Evolutionary conservation across 2,888 invertebrate genomes (phyloP).

Genomic region (Xylophagus ater): DNA sequence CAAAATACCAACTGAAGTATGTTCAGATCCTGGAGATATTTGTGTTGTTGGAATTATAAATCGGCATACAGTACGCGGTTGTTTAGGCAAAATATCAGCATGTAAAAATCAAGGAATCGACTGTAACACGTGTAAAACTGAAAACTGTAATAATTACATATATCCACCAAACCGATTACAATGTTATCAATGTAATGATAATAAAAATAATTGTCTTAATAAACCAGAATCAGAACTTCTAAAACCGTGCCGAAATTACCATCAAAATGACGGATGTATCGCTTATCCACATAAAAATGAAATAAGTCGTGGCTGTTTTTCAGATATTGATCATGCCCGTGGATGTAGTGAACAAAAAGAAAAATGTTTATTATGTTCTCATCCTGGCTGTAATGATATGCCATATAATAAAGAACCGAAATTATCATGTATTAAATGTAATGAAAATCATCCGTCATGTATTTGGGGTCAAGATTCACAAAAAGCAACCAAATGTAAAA

Average conservation of each 20-base stretch:
- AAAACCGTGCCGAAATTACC: slow-evolving; percentile 20
- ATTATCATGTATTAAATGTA: slow-evolving; percentile 10
- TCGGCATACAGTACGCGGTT: slow-evolving; percentile 25
- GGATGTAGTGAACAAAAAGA: slow-evolving; percentile 21
- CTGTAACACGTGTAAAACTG: slow-evolving; percentile 19
- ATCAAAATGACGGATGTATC: slow-evolving; percentile 22
- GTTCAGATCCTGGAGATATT: slow-evolving; percentile 17
- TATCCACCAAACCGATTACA: slow-evolving; percentile 20
- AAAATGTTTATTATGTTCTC: slow-evolving; percentile 20
- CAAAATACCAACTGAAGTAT: slow-evolving; percentile 19
- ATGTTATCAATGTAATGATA: slow-evolving; percentile 23
- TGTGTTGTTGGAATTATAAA: slow-evolving; percentile 1
- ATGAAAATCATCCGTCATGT: not conserved
- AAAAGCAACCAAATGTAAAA: not conserved
- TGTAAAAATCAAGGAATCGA: not conserved
- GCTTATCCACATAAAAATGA: slow-evolving; percentile 16
- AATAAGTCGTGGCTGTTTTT: slow-evolving; percentile 25
- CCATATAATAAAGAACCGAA: slow-evolving; percentile 9
- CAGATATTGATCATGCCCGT: slow-evolving; percentile 20
- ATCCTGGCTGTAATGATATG: slow-evolving; percentile 20
- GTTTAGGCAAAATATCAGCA: slow-evolving; percentile 16
- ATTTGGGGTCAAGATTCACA: not conserved
- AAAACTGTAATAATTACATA: slow-evolving; percentile 22
- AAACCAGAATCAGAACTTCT: slow-evolving; percentile 2
- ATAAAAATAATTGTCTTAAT: slow-evolving; percentile 17